Evolutionary conservation across 2,888 invertebrate species (phyloP), one percentile per base, ranked within the genome.

Genomic region (Drosophila nigricruria): DNA sequence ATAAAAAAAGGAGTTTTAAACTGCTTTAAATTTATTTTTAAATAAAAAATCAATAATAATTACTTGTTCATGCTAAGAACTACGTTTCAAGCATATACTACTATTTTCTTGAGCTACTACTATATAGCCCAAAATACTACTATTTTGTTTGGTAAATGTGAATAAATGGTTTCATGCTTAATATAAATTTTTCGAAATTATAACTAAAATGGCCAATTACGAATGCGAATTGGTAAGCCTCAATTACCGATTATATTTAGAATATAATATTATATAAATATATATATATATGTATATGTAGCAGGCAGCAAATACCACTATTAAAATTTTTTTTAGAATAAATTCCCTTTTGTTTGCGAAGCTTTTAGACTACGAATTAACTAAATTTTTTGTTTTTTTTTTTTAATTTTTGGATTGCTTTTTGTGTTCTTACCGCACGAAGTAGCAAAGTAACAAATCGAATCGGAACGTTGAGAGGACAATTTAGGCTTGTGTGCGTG

Each of bases 401-500:
- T 56, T 8, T n/a, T 38, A 38, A 38, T 32, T 62, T 23, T 43
- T 43, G 14, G 47, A 20, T 73, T 64, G 72, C 63, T 82, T 81
- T 68, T 77, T 73, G 82, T 81, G 68, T 80, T 75, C 83, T 83
- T 83, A 83, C 83, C 83, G 84, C 83, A 87, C 87, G 72, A 70
- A 69, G 76, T 68, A 79, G 76, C 71, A 73, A 81, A 77, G 63
- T 71, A 74, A 72, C 75, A 62, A 53, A 63, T 50, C 82, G 70
- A 57, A 56, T 66, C 63, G 50, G 63, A 73, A 25, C 70, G 56
- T 36, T 62, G 61, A 66, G 67, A 63, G 70, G 68, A 63, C 70
- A 67, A 70, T 78, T 79, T 66, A 27, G 53, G 72, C 69, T 45
- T 63, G 43, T 72, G 70, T 70, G 67, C 62, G 62, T 73, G 53